A percentile compares a stretch with the other conserved stretches of the same genome.
These are phyloP conservation scores for Meles meles DNA, from an alignment of 2,113 vertebrate genomes.

Conservation along the genomic window DNA sequence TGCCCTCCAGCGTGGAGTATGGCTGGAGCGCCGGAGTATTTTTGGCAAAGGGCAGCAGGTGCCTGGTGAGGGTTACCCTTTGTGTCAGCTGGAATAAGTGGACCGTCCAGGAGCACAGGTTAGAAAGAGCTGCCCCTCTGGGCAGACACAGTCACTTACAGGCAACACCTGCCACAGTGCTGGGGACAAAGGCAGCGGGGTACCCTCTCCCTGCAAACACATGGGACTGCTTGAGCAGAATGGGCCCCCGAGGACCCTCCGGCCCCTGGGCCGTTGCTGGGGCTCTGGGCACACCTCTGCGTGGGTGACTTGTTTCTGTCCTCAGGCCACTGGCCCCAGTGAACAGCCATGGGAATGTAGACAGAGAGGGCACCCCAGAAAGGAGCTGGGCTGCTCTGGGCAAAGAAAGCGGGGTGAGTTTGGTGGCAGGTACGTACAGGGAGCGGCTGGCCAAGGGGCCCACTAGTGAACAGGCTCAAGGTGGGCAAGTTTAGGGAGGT, in stretches of 20 bases:
- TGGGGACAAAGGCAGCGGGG: neutral
- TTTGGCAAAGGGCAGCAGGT: slow-evolving; percentile 37
- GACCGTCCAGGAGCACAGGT: neutral
- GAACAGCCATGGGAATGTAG: neutral
- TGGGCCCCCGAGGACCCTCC: rapidly evolving
- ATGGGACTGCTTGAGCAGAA: too few relatives aligned
- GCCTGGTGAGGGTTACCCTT: neutral
- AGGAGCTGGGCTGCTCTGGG: neutral
- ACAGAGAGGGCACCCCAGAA: neutral
- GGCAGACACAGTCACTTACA: neutral
- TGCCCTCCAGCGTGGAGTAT: neutral
- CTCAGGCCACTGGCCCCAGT: neutral
- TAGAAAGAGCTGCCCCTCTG: neutral
- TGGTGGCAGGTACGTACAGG: too few relatives aligned
- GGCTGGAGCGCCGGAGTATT: neutral
- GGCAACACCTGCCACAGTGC: neutral
- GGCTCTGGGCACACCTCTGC: too few relatives aligned
- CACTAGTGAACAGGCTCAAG: too few relatives aligned
- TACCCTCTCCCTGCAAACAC: neutral
- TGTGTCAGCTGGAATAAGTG: neutral
- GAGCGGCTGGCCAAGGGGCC: too few relatives aligned
- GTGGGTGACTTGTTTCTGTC: neutral
- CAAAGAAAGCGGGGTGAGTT: too few relatives aligned
- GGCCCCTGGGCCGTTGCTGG: rapidly evolving
- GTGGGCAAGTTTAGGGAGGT: rapidly evolving